Evolutionary conservation across 2,797 vertebrate genomes (phyloP), one percentile per base, ranked within the genome.

Genomic region (Pseudochirops corinnae): DNA sequence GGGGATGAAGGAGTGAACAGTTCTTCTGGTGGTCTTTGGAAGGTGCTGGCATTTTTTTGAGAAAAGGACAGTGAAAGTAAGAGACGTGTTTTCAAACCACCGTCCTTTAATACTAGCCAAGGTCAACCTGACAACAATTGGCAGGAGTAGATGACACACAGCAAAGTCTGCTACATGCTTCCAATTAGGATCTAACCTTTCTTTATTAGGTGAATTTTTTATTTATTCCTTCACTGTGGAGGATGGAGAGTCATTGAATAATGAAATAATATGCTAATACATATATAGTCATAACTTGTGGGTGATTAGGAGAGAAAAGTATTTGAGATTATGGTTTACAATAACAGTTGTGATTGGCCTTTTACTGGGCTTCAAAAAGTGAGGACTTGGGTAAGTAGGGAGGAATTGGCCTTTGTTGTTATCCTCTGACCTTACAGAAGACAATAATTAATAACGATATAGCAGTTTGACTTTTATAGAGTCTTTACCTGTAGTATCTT

Each of bases 11-110:
- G 1, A 29, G 21, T 10, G 46, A 93, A 58, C n/a, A 6, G n/a
- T 0, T 0, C 10, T 58, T 92, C n/a, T 74, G 33, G 95, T 1
- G 12, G 57, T 93, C 91, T 97, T 60, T 67, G 60, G 87, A 97
- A 91, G 93, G 94, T 50, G n/a, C 26, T 94, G 46, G 39, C 52
- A 82, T 90, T 95, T 96, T 52, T 96, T 57, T 90, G 93, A 50
- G 94, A 91, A 97, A 11, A 0, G 94, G 93, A 92, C 96, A 95
- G 93, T 94, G 95, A 91, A 96, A 67, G 87, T 93, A 97, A 97
- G 97, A 96, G 96, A 96, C 94, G 93, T 98, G 95, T 97, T 98
- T 98, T 97, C 96, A 97, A 97, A 96, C 91, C 67, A 87, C 90
- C 96, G 95, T 94, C 96, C 96, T 98, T 82, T 97, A 95, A 94